Conservation (phyloP, 92 coral and sea anemone species). For the Zoanthus sansibaricus region DNA sequence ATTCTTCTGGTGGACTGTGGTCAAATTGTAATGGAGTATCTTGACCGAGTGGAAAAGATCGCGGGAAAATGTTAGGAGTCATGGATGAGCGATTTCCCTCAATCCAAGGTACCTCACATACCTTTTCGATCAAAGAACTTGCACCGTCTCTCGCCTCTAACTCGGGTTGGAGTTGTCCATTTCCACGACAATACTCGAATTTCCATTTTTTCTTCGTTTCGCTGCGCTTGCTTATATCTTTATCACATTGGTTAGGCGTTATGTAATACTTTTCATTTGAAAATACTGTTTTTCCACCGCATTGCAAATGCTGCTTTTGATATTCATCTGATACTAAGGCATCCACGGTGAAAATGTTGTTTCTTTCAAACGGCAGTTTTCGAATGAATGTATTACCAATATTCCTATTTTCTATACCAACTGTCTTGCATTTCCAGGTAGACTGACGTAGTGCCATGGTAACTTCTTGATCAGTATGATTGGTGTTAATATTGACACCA, state of each 20-base stretch:
- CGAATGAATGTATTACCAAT: background rate
- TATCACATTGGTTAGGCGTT: background rate
- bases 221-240: background rate
- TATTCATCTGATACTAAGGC: background rate
- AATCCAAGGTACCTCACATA: background rate
- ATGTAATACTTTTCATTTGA: too few species aligned
- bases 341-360: background rate
- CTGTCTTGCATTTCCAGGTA: background rate
- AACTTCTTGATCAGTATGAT: background rate
- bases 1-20: background rate
- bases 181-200: background rate
- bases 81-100: background rate
- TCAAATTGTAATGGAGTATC: background rate
- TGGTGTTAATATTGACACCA: background rate
- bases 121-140: background rate
- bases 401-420: background rate
- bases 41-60: constrained; percentile 6
- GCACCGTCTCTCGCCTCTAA: background rate
- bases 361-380: background rate
- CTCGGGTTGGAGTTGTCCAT: background rate
- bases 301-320: background rate
- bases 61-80: constrained; percentile 14
- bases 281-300: background rate
- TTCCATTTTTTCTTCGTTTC: background rate
- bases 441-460: background rate